Evolutionary conservation across 2,113 vertebrate species (phyloP).

Genomic region (Ia io): DNA sequence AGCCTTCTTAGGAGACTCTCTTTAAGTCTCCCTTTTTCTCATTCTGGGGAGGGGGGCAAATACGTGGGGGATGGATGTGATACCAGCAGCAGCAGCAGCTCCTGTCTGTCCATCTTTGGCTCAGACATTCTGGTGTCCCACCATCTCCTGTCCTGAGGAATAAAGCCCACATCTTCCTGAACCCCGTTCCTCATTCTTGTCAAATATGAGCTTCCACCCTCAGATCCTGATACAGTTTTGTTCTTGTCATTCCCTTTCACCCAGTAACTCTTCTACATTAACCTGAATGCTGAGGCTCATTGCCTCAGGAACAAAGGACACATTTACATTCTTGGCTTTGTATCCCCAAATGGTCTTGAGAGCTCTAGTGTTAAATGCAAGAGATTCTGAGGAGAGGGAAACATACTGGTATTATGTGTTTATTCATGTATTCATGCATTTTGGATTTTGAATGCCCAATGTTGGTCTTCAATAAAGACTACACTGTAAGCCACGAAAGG

Average conservation of each 20-base stretch:
- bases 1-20: neutral
- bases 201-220: neutral
- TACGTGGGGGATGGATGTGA: neutral
- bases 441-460: neutral
- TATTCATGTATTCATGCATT: neutral
- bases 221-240: neutral
- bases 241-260: neutral
- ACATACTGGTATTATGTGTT: neutral
- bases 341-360: neutral
- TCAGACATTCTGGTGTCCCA: accelerated
- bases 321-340: neutral
- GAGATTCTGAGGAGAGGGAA: neutral
- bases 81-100: accelerated
- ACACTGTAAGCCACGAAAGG: accelerated
- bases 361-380: neutral
- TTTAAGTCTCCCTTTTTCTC: neutral
- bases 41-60: too few relatives aligned
- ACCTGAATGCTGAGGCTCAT: neutral
- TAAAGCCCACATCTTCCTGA: neutral
- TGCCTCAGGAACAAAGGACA: neutral
- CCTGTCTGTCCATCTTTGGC: accelerated
- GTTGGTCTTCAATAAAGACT: neutral
- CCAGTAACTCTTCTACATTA: neutral
- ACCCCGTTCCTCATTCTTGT: accelerated
- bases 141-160: too few relatives aligned